A percentile compares a stretch with the other conserved stretches of the same genome.
Evolutionary conservation across 2,797 vertebrate genomes (phyloP).

Genomic region (Spea hammondii): DNA sequence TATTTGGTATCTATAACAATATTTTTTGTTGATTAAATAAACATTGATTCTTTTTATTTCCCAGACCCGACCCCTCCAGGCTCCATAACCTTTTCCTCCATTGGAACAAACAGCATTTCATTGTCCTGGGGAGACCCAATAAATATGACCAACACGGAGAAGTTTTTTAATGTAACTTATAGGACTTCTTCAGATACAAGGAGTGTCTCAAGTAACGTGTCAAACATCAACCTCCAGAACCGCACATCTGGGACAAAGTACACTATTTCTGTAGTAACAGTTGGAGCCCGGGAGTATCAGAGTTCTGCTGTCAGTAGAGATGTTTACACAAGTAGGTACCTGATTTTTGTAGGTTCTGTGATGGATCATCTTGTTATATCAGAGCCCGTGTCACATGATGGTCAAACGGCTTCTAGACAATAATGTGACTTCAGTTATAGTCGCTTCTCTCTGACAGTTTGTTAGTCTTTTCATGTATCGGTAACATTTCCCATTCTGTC

Average conservation of each 20-base stretch:
- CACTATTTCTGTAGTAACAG: not conserved
- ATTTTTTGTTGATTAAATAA: not conserved
- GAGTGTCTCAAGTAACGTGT: not conserved
- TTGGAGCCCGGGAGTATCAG: not conserved
- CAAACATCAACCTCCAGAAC: not conserved
- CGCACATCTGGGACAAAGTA: not conserved
- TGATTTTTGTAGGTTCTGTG: too few relatives aligned
- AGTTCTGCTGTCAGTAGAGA: not conserved
- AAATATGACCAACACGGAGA: not conserved
- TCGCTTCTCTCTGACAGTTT: too few relatives aligned
- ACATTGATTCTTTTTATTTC: not conserved
- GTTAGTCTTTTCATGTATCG: too few relatives aligned
- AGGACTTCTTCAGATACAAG: not conserved
- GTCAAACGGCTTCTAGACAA: too few relatives aligned
- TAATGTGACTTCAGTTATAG: too few relatives aligned
- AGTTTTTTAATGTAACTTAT: not conserved
- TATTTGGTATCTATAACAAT: not conserved
- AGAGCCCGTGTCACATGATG: too few relatives aligned
- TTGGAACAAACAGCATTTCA: not conserved
- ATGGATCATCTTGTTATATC: too few relatives aligned
- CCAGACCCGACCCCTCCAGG: slow-evolving; percentile 13
- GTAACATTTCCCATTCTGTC: too few relatives aligned
- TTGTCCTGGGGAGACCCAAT: not conserved
- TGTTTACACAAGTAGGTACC: not conserved
- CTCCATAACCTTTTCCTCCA: not conserved